These are phyloP conservation scores for Apostichopus parvimensis DNA, from an alignment of 35 echinoderm and acorn worm genomes.

Conservation along the genomic window DNA sequence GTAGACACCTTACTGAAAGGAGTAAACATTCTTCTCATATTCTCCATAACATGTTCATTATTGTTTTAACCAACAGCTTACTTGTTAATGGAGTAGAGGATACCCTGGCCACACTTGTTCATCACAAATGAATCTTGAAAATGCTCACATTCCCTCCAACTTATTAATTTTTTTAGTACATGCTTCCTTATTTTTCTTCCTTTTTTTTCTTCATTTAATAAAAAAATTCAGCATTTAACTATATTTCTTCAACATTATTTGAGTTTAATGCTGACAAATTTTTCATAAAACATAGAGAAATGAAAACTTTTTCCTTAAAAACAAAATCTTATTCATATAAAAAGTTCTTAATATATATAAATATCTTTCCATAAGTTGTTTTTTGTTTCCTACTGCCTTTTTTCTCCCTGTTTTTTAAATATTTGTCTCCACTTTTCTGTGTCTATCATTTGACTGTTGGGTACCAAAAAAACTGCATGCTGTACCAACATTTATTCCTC, in stretches of 20 bases:
- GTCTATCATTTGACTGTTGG: no score
- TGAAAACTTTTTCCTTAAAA: slow-evolving; percentile 2
- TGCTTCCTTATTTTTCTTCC: neutral
- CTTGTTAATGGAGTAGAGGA: neutral
- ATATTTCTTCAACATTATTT: slow-evolving; percentile 34
- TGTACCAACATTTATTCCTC: no score
- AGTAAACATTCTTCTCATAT: neutral
- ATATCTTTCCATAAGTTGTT: slow-evolving; percentile 33
- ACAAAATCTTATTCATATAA: slow-evolving; percentile 28
- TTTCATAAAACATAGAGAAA: slow-evolving; percentile 8
- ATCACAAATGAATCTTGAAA: neutral
- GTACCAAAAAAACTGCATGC: no score
- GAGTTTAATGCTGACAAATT: slow-evolving; percentile 10
- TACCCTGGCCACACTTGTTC: neutral
- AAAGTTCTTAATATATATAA: slow-evolving; percentile 60
- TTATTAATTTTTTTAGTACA: neutral
- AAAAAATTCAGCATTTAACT: neutral
- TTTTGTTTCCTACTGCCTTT: neutral
- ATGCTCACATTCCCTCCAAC: neutral
- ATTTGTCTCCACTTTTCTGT: no score
- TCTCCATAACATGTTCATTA: neutral
- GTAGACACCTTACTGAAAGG: neutral
- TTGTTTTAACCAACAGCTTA: neutral
- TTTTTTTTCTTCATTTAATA: neutral
- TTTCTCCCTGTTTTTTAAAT: neutral